phyloP scores from a whole-genome alignment of 2,113 vertebrate genomes.

The Strigops habroptila region DNA sequence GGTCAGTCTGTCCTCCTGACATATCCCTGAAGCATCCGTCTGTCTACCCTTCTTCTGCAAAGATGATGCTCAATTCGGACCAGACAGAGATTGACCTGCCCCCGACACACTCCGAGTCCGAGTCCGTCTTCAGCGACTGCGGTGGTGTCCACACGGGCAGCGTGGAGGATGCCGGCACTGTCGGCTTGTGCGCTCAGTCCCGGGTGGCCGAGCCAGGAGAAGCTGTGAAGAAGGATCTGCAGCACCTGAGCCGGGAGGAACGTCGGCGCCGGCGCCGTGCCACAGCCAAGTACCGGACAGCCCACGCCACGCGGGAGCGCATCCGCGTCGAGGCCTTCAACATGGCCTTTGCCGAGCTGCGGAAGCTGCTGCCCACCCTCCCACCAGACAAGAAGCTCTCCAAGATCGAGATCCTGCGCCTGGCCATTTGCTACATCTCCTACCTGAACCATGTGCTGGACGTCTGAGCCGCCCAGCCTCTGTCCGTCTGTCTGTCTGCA shows the following conservation, averaged over 20 bases:
- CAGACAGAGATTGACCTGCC: constrained; percentile 68
- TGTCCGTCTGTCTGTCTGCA: neutral
- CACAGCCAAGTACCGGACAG: constrained; percentile 79
- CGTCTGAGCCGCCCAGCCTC: neutral
- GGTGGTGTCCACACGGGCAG: neutral
- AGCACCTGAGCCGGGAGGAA: constrained; percentile 74
- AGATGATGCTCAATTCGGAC: constrained; percentile 78
- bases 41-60: neutral
- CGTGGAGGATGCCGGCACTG: fast-evolving
- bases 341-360: constrained; percentile 78
- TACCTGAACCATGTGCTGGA: constrained; percentile 82
- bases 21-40: neutral
- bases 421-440: constrained; percentile 81
- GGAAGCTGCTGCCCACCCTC: constrained; percentile 78
- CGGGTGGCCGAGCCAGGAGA: constrained; percentile 66
- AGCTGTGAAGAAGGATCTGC: constrained; percentile 64
- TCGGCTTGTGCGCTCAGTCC: neutral
- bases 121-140: constrained; percentile 71
- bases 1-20: neutral
- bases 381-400: constrained; percentile 81
- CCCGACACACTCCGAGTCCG: constrained; percentile 62
- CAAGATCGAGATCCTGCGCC: constrained; percentile 79
- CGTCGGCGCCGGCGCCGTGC: constrained; percentile 69
- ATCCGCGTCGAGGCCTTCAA: constrained; percentile 82
- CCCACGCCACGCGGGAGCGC: constrained; percentile 78